A percentile compares a stretch with the other conserved stretches of the same genome.
These are phyloP conservation scores for Hippocampus guttulatus DNA, from an alignment of 2,113 vertebrate genomes.

Conservation along the genomic window DNA sequence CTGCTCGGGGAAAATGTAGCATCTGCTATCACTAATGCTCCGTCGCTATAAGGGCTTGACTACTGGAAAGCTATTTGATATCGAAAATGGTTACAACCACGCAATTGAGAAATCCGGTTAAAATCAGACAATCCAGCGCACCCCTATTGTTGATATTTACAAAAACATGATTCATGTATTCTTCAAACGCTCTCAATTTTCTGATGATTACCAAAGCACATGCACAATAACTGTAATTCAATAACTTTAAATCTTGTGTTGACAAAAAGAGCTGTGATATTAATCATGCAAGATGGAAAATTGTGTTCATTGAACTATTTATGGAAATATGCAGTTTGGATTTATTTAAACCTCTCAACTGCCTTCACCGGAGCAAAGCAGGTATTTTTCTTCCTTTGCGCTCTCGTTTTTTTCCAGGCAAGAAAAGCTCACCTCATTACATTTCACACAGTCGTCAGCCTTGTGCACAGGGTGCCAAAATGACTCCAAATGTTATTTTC, in stretches of 20 bases:
- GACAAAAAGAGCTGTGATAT: background rate
- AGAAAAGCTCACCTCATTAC: conserved; percentile 35
- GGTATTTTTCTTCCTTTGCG: background rate
- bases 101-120: too few relatives aligned
- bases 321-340: background rate
- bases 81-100: too few relatives aligned
- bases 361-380: background rate
- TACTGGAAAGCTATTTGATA: too few relatives aligned
- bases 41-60: background rate
- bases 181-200: background rate
- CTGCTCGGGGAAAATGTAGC: background rate
- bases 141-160: background rate
- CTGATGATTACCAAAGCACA: background rate
- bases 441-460: conserved; percentile 29
- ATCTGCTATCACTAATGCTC: background rate
- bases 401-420: conserved; percentile 20
- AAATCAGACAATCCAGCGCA: too few relatives aligned
- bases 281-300: background rate
- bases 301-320: background rate
- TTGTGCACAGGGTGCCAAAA: conserved; percentile 29
- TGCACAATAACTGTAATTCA: background rate
- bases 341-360: background rate
- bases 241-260: background rate
- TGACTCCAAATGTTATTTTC: conserved; percentile 45
- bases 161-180: background rate